phyloP scores from a whole-genome alignment of 2,888 invertebrate species.

The Mesorhabditis belari region DNA sequence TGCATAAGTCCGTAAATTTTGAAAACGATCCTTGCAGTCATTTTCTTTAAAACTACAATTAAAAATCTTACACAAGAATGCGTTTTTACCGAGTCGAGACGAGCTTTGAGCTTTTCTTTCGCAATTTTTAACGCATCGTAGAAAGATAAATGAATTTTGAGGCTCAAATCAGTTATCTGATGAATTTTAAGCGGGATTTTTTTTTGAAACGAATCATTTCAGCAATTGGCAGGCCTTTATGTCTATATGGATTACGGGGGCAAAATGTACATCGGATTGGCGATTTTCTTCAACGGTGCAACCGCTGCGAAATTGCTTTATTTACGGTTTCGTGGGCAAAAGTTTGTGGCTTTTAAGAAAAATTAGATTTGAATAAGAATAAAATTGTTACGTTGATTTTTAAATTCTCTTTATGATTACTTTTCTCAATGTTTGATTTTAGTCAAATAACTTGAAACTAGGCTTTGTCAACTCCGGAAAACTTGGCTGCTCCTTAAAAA shows the following conservation, averaged over 20 bases:
- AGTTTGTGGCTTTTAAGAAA: too few species aligned
- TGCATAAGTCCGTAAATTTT: too few species aligned
- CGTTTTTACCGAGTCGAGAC: background rate
- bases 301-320: background rate
- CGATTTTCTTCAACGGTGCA: background rate
- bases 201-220: background rate
- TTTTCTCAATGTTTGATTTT: background rate
- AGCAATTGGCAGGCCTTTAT: background rate
- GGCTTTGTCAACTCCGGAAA: background rate
- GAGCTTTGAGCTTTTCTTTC: background rate
- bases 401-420: too few species aligned
- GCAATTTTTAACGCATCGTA: too few species aligned
- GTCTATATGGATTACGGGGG: background rate
- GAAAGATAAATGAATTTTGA: too few species aligned
- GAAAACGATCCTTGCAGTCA: background rate
- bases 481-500: too few species aligned
- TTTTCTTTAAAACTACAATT: too few species aligned
- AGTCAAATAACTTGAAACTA: background rate
- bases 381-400: too few species aligned
- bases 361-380: too few species aligned
- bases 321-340: background rate
- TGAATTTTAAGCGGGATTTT: background rate
- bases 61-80: too few species aligned
- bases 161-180: too few species aligned
- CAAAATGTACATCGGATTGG: background rate